phyloP scores from a whole-genome alignment of 1,140 invertebrate species.

The Aphidius gifuensis region DNA sequence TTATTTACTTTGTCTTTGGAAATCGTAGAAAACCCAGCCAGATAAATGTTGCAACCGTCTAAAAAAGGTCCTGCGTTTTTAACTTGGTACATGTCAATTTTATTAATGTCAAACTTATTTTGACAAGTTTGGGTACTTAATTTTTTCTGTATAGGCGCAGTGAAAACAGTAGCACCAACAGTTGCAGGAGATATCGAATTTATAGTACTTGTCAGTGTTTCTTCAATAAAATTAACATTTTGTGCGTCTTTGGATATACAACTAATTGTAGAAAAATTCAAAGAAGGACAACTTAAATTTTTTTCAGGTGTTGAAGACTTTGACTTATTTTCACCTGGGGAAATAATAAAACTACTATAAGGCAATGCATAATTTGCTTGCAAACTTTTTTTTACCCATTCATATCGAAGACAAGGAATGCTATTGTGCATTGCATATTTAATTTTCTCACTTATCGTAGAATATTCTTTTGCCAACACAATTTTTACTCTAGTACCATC shows the following conservation, averaged over 20 bases:
- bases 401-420: constrained; percentile 67
- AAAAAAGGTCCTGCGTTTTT: constrained; percentile 75
- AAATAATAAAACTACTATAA: constrained; percentile 63
- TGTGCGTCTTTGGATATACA: constrained; percentile 20
- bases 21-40: constrained; percentile 63
- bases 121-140: constrained; percentile 33
- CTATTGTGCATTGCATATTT: constrained; percentile 73
- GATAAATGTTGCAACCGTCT: constrained; percentile 75
- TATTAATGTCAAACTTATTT: constrained; percentile 52
- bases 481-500: constrained; percentile 47
- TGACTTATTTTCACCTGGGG: constrained; percentile 39
- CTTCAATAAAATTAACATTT: constrained; percentile 29
- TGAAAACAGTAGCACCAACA: background rate
- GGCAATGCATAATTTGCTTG: constrained; percentile 70
- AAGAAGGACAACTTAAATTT: constrained; percentile 20
- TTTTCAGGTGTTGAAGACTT: constrained; percentile 60
- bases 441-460: constrained; percentile 74
- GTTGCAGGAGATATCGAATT: constrained; percentile 29
- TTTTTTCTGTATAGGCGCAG: background rate
- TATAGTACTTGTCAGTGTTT: constrained; percentile 28
- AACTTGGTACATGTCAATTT: constrained; percentile 62
- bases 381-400: constrained; percentile 79
- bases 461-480: constrained; percentile 48
- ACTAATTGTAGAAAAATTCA: constrained; percentile 37
- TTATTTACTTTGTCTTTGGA: constrained; percentile 73